phyloP scores from a whole-genome alignment of 2,797 vertebrate species.

The Acipenser oxyrinchus region DNA sequence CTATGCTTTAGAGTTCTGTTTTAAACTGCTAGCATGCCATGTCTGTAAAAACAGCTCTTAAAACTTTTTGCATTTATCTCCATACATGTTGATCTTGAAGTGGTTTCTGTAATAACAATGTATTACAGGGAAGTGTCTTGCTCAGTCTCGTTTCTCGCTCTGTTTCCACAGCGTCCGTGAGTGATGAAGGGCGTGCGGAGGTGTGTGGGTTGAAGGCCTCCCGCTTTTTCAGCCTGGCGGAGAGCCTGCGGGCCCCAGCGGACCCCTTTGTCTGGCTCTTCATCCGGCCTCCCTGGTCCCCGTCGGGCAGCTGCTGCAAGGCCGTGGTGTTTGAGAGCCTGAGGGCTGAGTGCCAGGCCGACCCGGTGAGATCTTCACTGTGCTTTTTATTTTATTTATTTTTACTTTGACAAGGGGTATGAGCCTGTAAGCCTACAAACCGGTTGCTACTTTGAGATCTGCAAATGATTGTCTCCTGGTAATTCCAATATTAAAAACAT shows the following conservation, averaged over 20 bases:
- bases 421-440: too few relatives aligned
- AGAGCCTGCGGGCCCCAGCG: conserved; percentile 60
- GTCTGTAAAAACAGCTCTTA: too few relatives aligned
- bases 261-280: conserved; percentile 93
- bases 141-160: background rate
- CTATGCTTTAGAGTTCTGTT: too few relatives aligned
- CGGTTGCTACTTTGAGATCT: too few relatives aligned
- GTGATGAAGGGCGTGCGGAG: conserved; percentile 82
- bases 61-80: too few relatives aligned
- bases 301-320: conserved; percentile 92
- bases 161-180: conserved; percentile 66
- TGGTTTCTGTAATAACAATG: background rate
- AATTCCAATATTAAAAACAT: too few relatives aligned
- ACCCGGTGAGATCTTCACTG: conserved; percentile 50
- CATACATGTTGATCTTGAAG: too few relatives aligned
- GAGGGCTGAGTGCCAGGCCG: conserved; percentile 69
- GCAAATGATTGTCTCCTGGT: too few relatives aligned
- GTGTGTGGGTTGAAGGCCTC: conserved; percentile 88
- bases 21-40: too few relatives aligned
- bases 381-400: background rate
- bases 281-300: conserved; percentile 91
- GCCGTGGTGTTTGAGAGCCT: conserved; percentile 89
- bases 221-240: conserved; percentile 79
- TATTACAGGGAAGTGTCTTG: background rate
- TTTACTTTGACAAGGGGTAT: background rate